Evolutionary conservation across 2,888 invertebrate species (phyloP), one percentile per base, ranked within the genome.

Genomic region (Polietes domitor): DNA sequence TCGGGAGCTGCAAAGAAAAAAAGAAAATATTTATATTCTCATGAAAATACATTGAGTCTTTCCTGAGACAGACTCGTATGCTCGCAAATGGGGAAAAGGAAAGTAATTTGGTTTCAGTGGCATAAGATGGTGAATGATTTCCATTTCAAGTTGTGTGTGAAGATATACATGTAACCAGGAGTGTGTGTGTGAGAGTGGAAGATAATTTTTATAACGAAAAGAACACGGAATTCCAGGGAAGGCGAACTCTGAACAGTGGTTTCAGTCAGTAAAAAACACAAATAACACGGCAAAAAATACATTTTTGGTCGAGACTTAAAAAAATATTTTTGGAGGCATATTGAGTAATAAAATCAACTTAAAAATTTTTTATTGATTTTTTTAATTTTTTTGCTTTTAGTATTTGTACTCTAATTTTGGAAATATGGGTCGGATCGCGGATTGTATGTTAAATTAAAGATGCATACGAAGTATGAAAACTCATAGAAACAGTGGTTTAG

Each of bases 41-140:
- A 12, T 47, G 47, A 47, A 47, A 47, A 47, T 47, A 47, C 47
- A 47, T 47, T 15, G 47, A 41, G 41, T 41, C 12, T 41, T 32
- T 41, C 41, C 41, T 7, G 47, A 12, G 32, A 75, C 32, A 73
- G 70, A 71, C 53, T 83, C 72, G 74, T 77, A 74, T 80, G 76
- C 3, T 32, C 68, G 75, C 55, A 70, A n/a, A n/a, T n/a, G 65
- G 58, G 43, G 50, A 24, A 32, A 53, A 53, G 28, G 58, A 58
- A 58, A 58, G 37, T 58, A 17, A 55, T 58, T 76, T 73, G 82
- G 65, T 76, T 72, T 41, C 65, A 47, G 58, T 58, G 58, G 58
- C 24, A 58, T 15, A 58, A 24, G 26, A 24, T 58, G 24, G 2
- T 58, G 58, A 55, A 73, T 71, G 74, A 53, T 53, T 19, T 71